Evolutionary conservation across 37 sponge, comb jelly and placozoan genomes (phyloP).

Genomic region (Theonella swinhoei): DNA sequence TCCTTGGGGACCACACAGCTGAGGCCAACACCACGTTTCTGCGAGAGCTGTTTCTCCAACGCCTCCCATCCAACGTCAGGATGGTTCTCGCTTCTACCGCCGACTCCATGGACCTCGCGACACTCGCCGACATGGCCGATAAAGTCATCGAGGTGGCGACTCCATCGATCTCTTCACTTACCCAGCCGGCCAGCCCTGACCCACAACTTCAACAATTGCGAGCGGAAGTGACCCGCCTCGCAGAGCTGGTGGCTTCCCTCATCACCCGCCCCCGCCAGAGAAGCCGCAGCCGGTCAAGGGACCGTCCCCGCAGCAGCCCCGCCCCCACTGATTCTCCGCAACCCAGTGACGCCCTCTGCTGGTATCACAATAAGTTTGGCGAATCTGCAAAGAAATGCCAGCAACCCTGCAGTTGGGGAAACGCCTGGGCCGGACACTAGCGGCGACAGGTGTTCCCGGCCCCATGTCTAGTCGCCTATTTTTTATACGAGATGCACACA

Average conservation of each 20-base stretch:
- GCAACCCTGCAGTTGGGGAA: constrained; percentile 60
- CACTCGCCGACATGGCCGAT: constrained; percentile 61
- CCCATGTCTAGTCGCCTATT: constrained; percentile 53
- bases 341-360: constrained; percentile 47
- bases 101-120: constrained; percentile 13
- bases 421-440: constrained; percentile 51
- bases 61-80: constrained; percentile 60
- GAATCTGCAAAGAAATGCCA: constrained; percentile 41
- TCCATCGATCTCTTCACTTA: constrained; percentile 29
- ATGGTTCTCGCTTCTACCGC: constrained; percentile 62
- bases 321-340: constrained; percentile 9
- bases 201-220: constrained; percentile 12
- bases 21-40: constrained; percentile 25
- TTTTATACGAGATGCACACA: constrained; percentile 25
- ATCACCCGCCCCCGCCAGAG: constrained; percentile 8
- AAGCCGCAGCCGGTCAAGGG: background rate
- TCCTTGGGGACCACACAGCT: constrained; percentile 38
- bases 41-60: constrained; percentile 57
- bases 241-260: constrained; percentile 46
- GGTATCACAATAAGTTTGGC: constrained; percentile 71
- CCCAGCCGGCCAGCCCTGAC: background rate
- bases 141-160: constrained; percentile 58
- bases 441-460: too few relatives aligned
- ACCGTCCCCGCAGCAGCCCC: constrained; percentile 13
- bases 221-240: constrained; percentile 40